Evolutionary conservation across 2,797 vertebrate genomes (phyloP).

Genomic region (Sebastiscus albofasciatus): DNA sequence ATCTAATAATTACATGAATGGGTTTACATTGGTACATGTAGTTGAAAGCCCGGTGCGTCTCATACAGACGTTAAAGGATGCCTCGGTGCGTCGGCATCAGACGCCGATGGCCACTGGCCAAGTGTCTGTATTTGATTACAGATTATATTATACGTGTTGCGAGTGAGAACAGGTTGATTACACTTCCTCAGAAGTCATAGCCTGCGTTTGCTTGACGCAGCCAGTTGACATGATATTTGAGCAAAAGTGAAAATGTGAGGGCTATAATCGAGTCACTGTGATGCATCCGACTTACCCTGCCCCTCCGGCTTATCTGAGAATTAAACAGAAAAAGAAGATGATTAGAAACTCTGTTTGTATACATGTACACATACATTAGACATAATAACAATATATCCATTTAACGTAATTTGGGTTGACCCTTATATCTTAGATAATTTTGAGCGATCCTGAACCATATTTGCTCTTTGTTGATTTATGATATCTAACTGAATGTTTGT

Average conservation of each 20-base stretch:
- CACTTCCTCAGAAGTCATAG: not conserved
- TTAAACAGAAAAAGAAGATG: conserved; percentile 26
- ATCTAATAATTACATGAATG: not conserved
- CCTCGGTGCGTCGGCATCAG: too few species aligned
- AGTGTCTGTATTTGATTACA: not conserved
- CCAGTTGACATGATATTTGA: conserved; percentile 23
- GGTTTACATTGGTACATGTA: not conserved
- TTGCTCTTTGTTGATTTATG: not conserved
- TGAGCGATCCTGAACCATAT: not conserved
- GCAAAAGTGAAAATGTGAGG: conserved; percentile 64
- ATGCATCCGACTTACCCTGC: conserved; percentile 71
- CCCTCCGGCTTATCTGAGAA: conserved; percentile 62
- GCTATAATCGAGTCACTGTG: conserved; percentile 51
- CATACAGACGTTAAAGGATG: not conserved
- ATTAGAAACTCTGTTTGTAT: conserved; percentile 28
- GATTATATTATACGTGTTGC: not conserved
- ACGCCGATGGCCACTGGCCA: not conserved
- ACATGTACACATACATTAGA: not conserved
- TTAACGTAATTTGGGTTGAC: not conserved
- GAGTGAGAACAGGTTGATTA: not conserved
- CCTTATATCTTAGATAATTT: not conserved
- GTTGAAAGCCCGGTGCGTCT: not conserved
- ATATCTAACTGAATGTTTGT: conserved; percentile 13
- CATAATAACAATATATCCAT: not conserved
- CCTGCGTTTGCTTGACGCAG: not conserved